phyloP scores from a whole-genome alignment of 2,888 invertebrate genomes.

The Cataglyphis albicans region DNA sequence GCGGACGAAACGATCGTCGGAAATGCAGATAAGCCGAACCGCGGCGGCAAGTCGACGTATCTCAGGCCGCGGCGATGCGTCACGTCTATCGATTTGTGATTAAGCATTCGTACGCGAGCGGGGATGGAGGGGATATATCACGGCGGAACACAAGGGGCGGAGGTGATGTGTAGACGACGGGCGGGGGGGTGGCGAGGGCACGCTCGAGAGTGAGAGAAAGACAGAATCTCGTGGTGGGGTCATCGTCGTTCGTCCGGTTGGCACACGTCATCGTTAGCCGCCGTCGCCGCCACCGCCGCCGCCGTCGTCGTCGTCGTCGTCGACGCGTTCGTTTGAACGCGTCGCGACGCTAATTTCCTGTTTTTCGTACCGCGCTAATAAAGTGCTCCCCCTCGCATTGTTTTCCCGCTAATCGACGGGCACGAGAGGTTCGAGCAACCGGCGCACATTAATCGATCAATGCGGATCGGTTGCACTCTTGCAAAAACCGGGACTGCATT shows the following conservation, averaged over 20 bases:
- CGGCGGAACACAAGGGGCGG: slow-evolving; percentile 15
- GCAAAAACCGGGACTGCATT: slow-evolving; percentile 4
- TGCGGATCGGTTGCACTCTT: slow-evolving; percentile 9
- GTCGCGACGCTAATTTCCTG: slow-evolving; percentile 72
- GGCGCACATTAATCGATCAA: neutral
- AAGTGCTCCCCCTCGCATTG: slow-evolving; percentile 64
- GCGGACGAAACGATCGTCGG: slow-evolving; percentile 48
- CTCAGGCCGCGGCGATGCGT: slow-evolving; percentile 66
- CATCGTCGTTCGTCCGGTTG: slow-evolving; percentile 49
- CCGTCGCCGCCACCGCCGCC: neutral
- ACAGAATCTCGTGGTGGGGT: slow-evolving; percentile 36
- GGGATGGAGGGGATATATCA: slow-evolving; percentile 14
- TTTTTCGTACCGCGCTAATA: slow-evolving; percentile 70
- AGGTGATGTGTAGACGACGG: slow-evolving; percentile 6
- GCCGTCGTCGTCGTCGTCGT: neutral
- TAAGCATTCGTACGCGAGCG: slow-evolving; percentile 64
- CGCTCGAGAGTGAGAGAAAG: slow-evolving; percentile 28
- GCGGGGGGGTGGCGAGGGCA: slow-evolving; percentile 3
- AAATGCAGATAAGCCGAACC: slow-evolving; percentile 54
- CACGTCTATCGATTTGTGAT: slow-evolving; percentile 74
- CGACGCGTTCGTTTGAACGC: slow-evolving; percentile 41
- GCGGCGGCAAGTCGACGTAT: slow-evolving; percentile 53
- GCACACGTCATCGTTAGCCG: slow-evolving; percentile 42
- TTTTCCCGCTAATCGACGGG: slow-evolving; percentile 63
- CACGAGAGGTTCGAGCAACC: slow-evolving; percentile 33